Evolutionary conservation across 2,888 invertebrate genomes (phyloP).

Genomic region (Drosophila diplacantha): DNA sequence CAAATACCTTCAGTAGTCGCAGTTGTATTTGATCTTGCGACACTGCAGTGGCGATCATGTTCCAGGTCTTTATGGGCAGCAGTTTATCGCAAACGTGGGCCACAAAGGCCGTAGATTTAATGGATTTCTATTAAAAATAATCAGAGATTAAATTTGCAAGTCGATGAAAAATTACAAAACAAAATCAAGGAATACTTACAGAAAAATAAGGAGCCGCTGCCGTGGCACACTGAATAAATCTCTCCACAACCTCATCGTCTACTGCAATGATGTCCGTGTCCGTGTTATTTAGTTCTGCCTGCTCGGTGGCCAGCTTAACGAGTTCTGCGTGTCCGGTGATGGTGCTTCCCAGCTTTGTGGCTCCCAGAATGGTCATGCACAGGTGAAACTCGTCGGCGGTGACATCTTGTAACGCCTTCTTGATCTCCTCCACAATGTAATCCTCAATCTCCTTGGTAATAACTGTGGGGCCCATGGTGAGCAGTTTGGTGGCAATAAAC

Average conservation of each 20-base stretch:
- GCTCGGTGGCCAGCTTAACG: constrained; percentile 89
- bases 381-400: constrained; percentile 94
- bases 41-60: constrained; percentile 81
- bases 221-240: constrained; percentile 90
- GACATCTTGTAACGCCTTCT: constrained; percentile 91
- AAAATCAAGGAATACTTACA: constrained; percentile 79
- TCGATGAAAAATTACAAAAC: background rate
- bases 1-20: constrained; percentile 90
- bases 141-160: constrained; percentile 10
- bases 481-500: constrained; percentile 90
- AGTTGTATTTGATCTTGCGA: constrained; percentile 84
- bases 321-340: constrained; percentile 91
- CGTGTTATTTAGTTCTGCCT: constrained; percentile 88
- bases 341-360: constrained; percentile 89
- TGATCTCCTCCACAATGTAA: constrained; percentile 88
- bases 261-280: constrained; percentile 78
- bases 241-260: constrained; percentile 85
- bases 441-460: constrained; percentile 92
- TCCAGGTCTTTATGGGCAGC: constrained; percentile 84
- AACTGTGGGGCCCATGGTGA: constrained; percentile 86
- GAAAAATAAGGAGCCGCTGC: constrained; percentile 93
- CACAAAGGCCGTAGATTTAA: constrained; percentile 90
- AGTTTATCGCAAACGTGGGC: constrained; percentile 91
- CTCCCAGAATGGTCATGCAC: constrained; percentile 90
- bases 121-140: constrained; percentile 83